These are phyloP conservation scores for Mactra quadrangularis DNA, from an alignment of 1,140 invertebrate species.

Conservation along the genomic window DNA sequence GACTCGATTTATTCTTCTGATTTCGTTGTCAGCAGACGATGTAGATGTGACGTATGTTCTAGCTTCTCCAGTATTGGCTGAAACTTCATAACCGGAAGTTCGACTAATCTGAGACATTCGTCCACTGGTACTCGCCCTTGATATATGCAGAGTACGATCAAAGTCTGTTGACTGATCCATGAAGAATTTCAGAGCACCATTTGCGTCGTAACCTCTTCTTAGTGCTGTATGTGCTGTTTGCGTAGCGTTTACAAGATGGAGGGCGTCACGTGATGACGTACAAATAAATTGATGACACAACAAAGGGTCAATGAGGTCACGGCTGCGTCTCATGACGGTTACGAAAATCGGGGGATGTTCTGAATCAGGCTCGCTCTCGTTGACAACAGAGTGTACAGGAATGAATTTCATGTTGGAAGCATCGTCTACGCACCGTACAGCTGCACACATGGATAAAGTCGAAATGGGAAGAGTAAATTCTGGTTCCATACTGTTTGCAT, in stretches of 20 bases:
- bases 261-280: constrained; percentile 85
- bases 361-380: constrained; percentile 75
- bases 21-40: constrained; percentile 6
- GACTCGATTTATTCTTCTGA: neutral
- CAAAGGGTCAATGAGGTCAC: constrained; percentile 96
- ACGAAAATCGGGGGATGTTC: constrained; percentile 98
- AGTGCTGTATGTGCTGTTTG: constrained; percentile 65
- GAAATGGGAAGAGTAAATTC: constrained; percentile 98
- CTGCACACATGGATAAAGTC: constrained; percentile 97
- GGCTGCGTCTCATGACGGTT: constrained; percentile 92
- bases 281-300: constrained; percentile 99
- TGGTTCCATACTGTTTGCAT: constrained; percentile 97
- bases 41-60: neutral
- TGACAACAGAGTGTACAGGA: constrained; percentile 93
- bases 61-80: constrained; percentile 4
- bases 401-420: constrained; percentile 89
- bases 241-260: constrained; percentile 70
- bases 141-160: constrained; percentile 19
- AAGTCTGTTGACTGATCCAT: constrained; percentile 42
- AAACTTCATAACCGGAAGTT: constrained; percentile 15
- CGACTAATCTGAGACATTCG: neutral
- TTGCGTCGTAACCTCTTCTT: constrained; percentile 26
- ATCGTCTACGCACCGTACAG: constrained; percentile 86
- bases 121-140: neutral
- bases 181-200: constrained; percentile 45